Conservation (phyloP, 2,113 vertebrate species). For the Sylvia atricapilla region DNA sequence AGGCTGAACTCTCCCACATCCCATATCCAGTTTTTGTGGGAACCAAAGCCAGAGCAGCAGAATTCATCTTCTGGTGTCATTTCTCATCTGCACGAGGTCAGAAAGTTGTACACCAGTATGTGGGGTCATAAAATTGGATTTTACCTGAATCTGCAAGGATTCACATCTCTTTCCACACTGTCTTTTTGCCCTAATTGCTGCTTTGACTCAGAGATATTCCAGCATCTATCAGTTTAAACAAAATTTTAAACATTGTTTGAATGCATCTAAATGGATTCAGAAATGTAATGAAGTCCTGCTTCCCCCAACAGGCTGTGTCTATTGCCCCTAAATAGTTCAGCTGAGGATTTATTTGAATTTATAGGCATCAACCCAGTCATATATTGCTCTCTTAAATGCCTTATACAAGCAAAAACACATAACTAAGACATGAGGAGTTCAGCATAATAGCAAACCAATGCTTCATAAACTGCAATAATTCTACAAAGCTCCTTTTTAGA, state of each 20-base stretch:
- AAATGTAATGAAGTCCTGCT: slow-evolving; percentile 36
- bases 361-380: slow-evolving; percentile 36
- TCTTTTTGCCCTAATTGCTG: slow-evolving; percentile 40
- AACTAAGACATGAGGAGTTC: slow-evolving; percentile 19
- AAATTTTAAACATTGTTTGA: slow-evolving; percentile 47
- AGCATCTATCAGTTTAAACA: slow-evolving; percentile 56
- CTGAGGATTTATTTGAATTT: slow-evolving; percentile 63
- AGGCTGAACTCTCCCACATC: not conserved
- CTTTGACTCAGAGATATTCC: not conserved
- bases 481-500: not conserved
- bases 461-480: slow-evolving; percentile 2
- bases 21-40: not conserved
- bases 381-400: slow-evolving; percentile 48
- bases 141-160: slow-evolving; percentile 14
- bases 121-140: slow-evolving; percentile 24
- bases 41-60: not conserved
- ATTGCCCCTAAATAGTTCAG: slow-evolving; percentile 44
- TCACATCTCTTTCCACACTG: not conserved
- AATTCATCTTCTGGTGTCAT: not conserved
- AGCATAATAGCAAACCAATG: slow-evolving; percentile 8
- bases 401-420: slow-evolving; percentile 56
- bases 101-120: not conserved
- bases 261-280: slow-evolving; percentile 34
- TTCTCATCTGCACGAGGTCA: not conserved
- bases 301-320: slow-evolving; percentile 13